Conservation (phyloP, 2,113 vertebrate genomes). For the Potamarius usumacintae region DNA sequence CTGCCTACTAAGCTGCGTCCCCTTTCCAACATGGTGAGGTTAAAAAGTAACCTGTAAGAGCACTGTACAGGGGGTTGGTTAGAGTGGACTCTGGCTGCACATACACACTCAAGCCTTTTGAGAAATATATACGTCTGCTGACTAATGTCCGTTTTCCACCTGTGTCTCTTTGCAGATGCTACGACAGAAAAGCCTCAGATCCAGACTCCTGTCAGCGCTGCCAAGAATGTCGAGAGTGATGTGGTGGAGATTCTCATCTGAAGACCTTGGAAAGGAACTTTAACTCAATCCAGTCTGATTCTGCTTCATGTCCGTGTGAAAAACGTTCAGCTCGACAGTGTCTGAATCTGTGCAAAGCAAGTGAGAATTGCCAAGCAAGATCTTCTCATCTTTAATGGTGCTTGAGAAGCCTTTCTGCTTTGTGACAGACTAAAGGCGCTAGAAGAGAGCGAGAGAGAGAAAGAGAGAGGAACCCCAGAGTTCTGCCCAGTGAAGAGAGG, state of each 20-base stretch:
- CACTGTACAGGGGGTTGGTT: constrained; percentile 25
- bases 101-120: constrained; percentile 8
- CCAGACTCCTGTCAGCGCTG: constrained; percentile 43
- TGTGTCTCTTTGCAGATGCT: constrained; percentile 56
- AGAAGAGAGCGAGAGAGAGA: not conserved
- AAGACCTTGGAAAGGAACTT: constrained; percentile 30
- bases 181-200: constrained; percentile 46
- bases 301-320: not conserved
- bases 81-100: not conserved
- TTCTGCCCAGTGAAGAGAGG: constrained; percentile 35
- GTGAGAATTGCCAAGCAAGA: constrained; percentile 16
- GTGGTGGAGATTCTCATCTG: constrained; percentile 78
- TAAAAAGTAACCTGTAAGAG: constrained; percentile 45
- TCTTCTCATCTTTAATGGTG: constrained; percentile 10
- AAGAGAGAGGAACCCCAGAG: not conserved
- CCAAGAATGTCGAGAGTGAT: constrained; percentile 59
- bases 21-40: constrained; percentile 37
- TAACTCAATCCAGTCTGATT: not conserved
- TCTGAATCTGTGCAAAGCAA: constrained; percentile 8
- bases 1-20: constrained; percentile 3
- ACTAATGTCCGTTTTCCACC: not conserved
- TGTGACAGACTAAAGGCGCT: constrained; percentile 4
- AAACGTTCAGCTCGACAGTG: not conserved
- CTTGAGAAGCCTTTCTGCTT: constrained; percentile 12
- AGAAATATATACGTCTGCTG: not conserved